A percentile compares a stretch with the other conserved stretches of the same genome.
Evolutionary conservation across 2,113 vertebrate genomes (phyloP).

Genomic region (Rissa tridactyla): DNA sequence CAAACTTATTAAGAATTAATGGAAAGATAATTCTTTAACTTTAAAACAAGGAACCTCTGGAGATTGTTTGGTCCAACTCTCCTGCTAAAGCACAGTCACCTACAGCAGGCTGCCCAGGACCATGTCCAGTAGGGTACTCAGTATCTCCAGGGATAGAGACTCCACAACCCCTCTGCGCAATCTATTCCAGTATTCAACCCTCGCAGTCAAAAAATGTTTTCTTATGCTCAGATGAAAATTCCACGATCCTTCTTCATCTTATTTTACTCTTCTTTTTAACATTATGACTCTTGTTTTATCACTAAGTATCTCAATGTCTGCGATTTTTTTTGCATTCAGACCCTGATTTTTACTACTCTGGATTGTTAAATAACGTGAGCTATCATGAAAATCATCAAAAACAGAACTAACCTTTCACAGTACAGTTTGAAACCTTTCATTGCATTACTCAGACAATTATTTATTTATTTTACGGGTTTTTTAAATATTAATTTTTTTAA

Average conservation of each 20-base stretch:
- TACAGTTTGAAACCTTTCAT: background rate
- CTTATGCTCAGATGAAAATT: background rate
- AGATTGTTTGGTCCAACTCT: background rate
- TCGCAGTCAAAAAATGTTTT: background rate
- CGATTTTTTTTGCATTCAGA: background rate
- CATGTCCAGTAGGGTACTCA: accelerated
- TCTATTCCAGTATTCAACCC: background rate
- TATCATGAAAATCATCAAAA: background rate
- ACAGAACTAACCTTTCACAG: background rate
- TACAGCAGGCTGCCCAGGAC: background rate
- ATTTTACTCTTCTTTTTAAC: background rate
- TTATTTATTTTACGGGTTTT: background rate
- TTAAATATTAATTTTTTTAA: background rate
- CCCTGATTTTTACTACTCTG: background rate
- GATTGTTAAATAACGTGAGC: background rate
- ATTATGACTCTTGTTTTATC: background rate
- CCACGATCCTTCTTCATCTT: background rate
- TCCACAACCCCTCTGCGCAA: background rate
- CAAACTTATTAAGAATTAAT: background rate
- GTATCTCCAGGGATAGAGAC: background rate
- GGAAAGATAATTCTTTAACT: background rate
- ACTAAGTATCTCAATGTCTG: background rate
- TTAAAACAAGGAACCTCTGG: background rate
- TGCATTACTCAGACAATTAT: background rate
- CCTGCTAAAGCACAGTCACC: background rate